These are phyloP conservation scores for Amphipyra berbera DNA, from an alignment of 2,888 invertebrate species.

Conservation along the genomic window DNA sequence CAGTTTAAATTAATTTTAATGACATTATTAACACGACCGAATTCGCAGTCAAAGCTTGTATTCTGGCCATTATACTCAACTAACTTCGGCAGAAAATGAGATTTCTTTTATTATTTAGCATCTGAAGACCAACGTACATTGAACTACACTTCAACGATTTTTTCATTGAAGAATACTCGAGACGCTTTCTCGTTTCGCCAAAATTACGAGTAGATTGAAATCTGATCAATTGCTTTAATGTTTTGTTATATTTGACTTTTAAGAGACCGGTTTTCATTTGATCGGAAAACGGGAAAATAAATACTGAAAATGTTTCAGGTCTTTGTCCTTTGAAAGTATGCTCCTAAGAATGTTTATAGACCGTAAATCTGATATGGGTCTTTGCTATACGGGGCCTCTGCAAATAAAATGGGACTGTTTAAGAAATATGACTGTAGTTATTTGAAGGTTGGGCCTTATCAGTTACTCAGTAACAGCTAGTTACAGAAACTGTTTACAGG, in stretches of 20 bases:
- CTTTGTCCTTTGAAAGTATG: background rate
- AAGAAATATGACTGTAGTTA: too few relatives aligned
- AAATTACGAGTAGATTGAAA: conserved; percentile 16
- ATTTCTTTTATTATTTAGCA: background rate
- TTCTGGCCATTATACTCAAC: background rate
- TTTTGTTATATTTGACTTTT: background rate
- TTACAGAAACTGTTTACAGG: too few relatives aligned
- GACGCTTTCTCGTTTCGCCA: conserved; percentile 3
- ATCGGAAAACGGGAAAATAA: background rate
- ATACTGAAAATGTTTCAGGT: background rate
- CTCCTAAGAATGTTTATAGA: background rate
- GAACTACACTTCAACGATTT: conserved; percentile 5
- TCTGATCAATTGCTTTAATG: conserved; percentile 18
- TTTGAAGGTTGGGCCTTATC: too few relatives aligned
- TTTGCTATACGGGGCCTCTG: background rate
- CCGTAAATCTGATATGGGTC: background rate
- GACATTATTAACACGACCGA: too few relatives aligned
- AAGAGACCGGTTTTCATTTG: background rate
- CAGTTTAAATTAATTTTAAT: too few relatives aligned
- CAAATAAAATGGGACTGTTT: too few relatives aligned
- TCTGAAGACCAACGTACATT: conserved; percentile 3
- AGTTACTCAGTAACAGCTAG: too few relatives aligned
- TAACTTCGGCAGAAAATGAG: background rate
- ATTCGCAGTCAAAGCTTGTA: background rate
- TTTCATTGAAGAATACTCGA: background rate